phyloP scores from a whole-genome alignment of 2,113 vertebrate species.

The Chiloscyllium plagiosum region DNA sequence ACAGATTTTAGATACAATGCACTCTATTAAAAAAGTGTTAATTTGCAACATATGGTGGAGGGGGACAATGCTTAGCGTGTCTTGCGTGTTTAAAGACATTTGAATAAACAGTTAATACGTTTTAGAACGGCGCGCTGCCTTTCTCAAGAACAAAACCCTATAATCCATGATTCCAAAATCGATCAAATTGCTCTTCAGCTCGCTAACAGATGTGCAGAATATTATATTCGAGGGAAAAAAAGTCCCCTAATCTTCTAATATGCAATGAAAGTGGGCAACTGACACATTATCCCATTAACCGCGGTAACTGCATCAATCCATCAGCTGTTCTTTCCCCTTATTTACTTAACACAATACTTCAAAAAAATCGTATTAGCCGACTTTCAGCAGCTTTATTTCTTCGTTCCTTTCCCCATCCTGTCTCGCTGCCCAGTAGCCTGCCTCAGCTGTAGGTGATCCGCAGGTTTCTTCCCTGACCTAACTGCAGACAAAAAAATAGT shows the following conservation, averaged over 20 bases:
- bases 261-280: constrained; percentile 76
- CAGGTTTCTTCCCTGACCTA: constrained; percentile 83
- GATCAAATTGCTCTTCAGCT: constrained; percentile 23
- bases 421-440: constrained; percentile 44
- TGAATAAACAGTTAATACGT: constrained; percentile 24
- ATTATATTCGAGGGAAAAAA: constrained; percentile 50
- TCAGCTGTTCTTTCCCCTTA: constrained; percentile 85
- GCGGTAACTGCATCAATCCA: constrained; percentile 72
- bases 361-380: constrained; percentile 80
- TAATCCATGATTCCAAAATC: neutral
- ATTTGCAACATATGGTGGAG: neutral
- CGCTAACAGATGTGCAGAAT: constrained; percentile 94
- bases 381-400: constrained; percentile 72
- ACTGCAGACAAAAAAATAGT: constrained; percentile 65
- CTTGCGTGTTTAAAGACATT: neutral
- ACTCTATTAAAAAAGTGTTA: neutral
- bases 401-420: constrained; percentile 66
- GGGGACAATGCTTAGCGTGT: neutral
- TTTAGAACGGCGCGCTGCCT: neutral
- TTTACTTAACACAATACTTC: constrained; percentile 75
- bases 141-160: constrained; percentile 14
- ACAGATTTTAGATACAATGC: neutral
- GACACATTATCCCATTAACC: constrained; percentile 92
- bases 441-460: constrained; percentile 56
- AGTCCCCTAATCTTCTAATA: constrained; percentile 59